phyloP scores from a whole-genome alignment of 2,113 vertebrate genomes.

The Tychaedon coryphoeus region DNA sequence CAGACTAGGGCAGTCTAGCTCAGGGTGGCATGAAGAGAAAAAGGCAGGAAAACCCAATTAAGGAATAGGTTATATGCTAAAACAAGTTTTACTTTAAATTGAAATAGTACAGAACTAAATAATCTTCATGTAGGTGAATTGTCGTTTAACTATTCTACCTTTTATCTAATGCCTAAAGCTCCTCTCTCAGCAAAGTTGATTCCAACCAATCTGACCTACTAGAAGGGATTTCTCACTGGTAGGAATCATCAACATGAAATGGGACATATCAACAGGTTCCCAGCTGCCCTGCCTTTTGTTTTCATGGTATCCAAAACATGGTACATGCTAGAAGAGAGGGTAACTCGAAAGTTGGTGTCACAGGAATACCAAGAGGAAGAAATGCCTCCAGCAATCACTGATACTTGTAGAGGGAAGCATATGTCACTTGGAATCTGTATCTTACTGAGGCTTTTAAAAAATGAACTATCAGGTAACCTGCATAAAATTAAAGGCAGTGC shows the following conservation, averaged over 20 bases:
- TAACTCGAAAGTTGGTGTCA: neutral
- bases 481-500: neutral
- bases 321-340: neutral
- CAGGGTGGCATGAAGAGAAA: neutral
- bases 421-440: neutral
- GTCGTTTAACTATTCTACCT: neutral
- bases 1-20: neutral
- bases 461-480: neutral
- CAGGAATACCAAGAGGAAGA: neutral
- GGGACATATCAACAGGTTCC: neutral
- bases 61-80: neutral
- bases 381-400: neutral
- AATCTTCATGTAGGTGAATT: neutral
- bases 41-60: neutral
- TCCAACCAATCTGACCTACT: neutral
- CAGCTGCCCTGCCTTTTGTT: neutral
- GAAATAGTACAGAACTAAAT: neutral
- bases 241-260: neutral
- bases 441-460: neutral
- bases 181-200: rapidly evolving
- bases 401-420: neutral
- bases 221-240: neutral
- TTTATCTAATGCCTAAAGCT: neutral
- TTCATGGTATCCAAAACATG: neutral
- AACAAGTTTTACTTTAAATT: neutral